These are phyloP conservation scores for Tupaia tana DNA, from an alignment of 2,113 vertebrate genomes.

Conservation along the genomic window DNA sequence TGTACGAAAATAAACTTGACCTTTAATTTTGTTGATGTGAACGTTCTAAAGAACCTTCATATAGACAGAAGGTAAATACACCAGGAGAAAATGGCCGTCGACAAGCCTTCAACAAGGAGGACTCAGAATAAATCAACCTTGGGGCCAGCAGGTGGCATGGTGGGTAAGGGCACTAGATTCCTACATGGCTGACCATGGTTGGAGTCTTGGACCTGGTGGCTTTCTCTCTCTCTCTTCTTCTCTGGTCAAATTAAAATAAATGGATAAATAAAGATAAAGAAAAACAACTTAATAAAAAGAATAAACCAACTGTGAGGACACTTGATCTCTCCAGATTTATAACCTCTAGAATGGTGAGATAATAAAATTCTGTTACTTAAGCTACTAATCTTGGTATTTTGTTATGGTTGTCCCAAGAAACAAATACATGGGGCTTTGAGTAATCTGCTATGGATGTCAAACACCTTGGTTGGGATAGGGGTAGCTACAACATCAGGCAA, in stretches of 20 bases:
- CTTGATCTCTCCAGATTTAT: background rate
- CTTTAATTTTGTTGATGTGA: no score
- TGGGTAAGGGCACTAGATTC: no score
- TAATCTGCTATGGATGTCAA: background rate
- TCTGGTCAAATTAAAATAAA: no score
- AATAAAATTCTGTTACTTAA: background rate
- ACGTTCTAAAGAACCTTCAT: no score
- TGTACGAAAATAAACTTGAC: no score
- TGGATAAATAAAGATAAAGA: no score
- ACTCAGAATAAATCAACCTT: background rate
- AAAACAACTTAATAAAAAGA: no score
- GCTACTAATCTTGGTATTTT: background rate
- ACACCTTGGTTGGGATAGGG: background rate
- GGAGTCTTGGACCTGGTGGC: no score
- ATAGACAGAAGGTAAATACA: background rate
- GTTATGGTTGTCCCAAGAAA: background rate
- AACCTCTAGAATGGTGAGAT: background rate
- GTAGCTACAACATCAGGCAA: background rate
- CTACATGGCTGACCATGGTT: no score
- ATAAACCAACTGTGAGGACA: no score
- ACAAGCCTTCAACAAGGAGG: background rate
- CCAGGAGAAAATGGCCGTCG: background rate
- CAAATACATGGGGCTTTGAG: background rate
- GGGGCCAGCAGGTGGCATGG: no score
- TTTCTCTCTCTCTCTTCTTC: no score